Evolutionary conservation across 2,113 vertebrate genomes (phyloP), one percentile per base, ranked within the genome.

Genomic region (Pseudonaja textilis): DNA sequence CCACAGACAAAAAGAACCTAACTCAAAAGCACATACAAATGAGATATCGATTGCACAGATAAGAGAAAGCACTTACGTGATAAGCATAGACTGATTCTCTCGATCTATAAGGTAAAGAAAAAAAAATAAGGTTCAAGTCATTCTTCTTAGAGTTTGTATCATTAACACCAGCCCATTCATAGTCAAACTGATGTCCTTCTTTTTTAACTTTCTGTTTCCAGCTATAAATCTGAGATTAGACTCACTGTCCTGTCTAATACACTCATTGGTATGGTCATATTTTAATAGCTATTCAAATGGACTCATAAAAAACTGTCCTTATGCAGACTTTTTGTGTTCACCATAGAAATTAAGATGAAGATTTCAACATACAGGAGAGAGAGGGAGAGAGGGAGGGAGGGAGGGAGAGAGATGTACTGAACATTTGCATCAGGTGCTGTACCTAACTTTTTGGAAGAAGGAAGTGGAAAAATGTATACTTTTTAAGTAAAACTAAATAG

Each of bases 61-160:
- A 2, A 91, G 18, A 50, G 90, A 39, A 0, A 14, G 39, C 18
- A 98, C 99, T 99, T 98, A 99, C 99, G 99, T 99, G 98, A 99
- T 99, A 74, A 99, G 98, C 99, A 99, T 99, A 95, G 99, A 99
- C 97, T 99, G 99, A 97, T 99, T 99, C 93, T 99, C 99, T 0
- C 99, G 98, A 98, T 99, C 99, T 99, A 97, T 14, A 97, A 96
- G 89, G 94, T 95, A 97, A 94, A 88, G 88, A 90, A 39, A 0
- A 52, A 54, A 54, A 57, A 34, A 87, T 4, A 45, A 61, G 4
- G 1, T 3, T 4, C 11, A 42, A 52, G 5, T 1, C 8, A n/a
- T 88, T 16, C 29, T 12, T 92, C 57, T 92, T 56, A 88, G 69
- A 87, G 86, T 26, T 87, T 87, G 22, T 16, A 29, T 39, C 74